A percentile compares a stretch with the other conserved stretches of the same genome.
Conservation (phyloP, 2,113 vertebrate genomes). For the Spea bombifrons region DNA sequence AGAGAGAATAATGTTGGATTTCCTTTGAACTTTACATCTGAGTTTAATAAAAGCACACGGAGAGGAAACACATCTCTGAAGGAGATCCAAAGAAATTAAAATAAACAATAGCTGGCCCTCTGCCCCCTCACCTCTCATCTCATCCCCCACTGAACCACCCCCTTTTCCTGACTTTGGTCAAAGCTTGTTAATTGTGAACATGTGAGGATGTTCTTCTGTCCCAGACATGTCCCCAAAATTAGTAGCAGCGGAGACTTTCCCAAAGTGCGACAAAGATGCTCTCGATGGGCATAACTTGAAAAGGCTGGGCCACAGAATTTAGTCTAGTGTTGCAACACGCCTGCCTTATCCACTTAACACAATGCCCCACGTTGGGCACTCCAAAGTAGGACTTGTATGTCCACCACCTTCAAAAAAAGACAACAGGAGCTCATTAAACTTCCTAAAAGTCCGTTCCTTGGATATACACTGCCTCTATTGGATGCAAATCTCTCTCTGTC, state of each 20-base stretch:
- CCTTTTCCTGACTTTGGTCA: constrained; percentile 29
- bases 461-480: too few species aligned
- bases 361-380: too few species aligned
- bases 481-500: too few species aligned
- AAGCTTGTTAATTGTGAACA: constrained; percentile 39
- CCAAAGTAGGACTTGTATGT: too few species aligned
- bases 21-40: constrained; percentile 44
- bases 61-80: constrained; percentile 44
- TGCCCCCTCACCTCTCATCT: constrained; percentile 33
- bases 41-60: constrained; percentile 30
- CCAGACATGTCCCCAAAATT: constrained; percentile 36
- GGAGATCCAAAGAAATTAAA: constrained; percentile 47
- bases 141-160: constrained; percentile 18
- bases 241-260: constrained; percentile 4
- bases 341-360: too few species aligned
- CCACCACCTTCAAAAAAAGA: too few species aligned
- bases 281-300: neutral
- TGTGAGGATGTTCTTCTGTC: constrained; percentile 38
- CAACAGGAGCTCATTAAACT: too few species aligned
- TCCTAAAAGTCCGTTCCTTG: too few species aligned
- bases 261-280: neutral
- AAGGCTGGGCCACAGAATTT: neutral
- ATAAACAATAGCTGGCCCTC: constrained; percentile 45
- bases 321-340: too few species aligned
- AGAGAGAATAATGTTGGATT: constrained; percentile 16